phyloP scores from a whole-genome alignment of 2,888 invertebrate species.

The Meteorus cinctellus region DNA sequence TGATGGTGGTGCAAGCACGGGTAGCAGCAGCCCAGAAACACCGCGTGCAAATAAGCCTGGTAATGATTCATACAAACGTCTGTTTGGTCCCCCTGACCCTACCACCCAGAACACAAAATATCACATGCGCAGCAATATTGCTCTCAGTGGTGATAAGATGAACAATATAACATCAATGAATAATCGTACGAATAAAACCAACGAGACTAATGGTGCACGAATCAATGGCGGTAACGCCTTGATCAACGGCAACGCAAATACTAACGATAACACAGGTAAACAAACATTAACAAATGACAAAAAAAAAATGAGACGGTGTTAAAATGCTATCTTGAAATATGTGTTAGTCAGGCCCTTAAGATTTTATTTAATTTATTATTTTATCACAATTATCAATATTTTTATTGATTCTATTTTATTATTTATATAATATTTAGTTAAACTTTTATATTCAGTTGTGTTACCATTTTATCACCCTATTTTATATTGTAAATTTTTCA shows the following conservation, averaged over 20 bases:
- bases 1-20: conserved; percentile 57
- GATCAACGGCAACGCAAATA: conserved; percentile 62
- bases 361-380: conserved; percentile 22
- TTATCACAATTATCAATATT: conserved; percentile 25
- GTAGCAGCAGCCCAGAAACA: conserved; percentile 62
- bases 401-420: background rate
- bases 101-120: conserved; percentile 77
- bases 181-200: conserved; percentile 55
- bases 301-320: conserved; percentile 23
- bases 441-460: background rate
- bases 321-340: conserved; percentile 67
- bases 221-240: conserved; percentile 61
- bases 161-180: conserved; percentile 69
- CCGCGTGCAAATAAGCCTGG: conserved; percentile 74
- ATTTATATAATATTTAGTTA: background rate
- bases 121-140: conserved; percentile 78
- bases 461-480: too few relatives aligned
- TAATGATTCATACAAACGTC: conserved; percentile 78
- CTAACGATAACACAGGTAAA: conserved; percentile 56
- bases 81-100: conserved; percentile 77
- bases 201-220: conserved; percentile 53
- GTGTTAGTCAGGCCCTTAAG: conserved; percentile 62
- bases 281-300: conserved; percentile 31
- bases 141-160: conserved; percentile 74
- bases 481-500: background rate